Conservation (phyloP, 1,140 invertebrate genomes). For the Drosophila kurseongensis region DNA sequence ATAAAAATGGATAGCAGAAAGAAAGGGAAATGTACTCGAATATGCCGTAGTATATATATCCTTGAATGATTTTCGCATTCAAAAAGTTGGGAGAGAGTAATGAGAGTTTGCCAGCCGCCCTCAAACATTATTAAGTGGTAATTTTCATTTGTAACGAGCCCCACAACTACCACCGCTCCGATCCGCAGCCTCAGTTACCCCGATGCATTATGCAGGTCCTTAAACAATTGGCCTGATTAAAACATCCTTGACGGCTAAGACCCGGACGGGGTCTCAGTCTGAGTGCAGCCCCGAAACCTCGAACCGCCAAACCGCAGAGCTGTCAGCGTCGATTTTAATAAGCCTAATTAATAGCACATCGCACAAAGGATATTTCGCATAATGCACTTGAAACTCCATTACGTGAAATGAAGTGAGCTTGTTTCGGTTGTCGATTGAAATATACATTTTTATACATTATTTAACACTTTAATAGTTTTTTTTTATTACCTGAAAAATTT, state of each 20-base stretch:
- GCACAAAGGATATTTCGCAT: constrained; percentile 43
- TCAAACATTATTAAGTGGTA: constrained; percentile 74
- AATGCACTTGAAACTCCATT: constrained; percentile 54
- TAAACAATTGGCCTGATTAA: constrained; percentile 80
- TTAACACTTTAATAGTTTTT: too few relatives aligned
- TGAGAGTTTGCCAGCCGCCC: constrained; percentile 34
- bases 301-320: constrained; percentile 58
- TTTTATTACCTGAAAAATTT: too few relatives aligned
- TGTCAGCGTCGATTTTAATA: constrained; percentile 73
- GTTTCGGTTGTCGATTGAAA: neutral
- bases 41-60: constrained; percentile 23
- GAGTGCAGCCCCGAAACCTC: constrained; percentile 29
- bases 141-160: constrained; percentile 79
- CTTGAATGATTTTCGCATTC: constrained; percentile 61
- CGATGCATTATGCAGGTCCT: constrained; percentile 64
- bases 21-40: constrained; percentile 14
- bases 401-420: constrained; percentile 15
- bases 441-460: neutral
- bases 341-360: constrained; percentile 73
- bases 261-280: constrained; percentile 1
- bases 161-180: constrained; percentile 17
- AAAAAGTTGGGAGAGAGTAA: constrained; percentile 39
- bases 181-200: constrained; percentile 22
- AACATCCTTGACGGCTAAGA: constrained; percentile 65
- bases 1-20: constrained; percentile 16